phyloP scores from a whole-genome alignment of 2,888 invertebrate species.

The Drosophila rellima region DNA sequence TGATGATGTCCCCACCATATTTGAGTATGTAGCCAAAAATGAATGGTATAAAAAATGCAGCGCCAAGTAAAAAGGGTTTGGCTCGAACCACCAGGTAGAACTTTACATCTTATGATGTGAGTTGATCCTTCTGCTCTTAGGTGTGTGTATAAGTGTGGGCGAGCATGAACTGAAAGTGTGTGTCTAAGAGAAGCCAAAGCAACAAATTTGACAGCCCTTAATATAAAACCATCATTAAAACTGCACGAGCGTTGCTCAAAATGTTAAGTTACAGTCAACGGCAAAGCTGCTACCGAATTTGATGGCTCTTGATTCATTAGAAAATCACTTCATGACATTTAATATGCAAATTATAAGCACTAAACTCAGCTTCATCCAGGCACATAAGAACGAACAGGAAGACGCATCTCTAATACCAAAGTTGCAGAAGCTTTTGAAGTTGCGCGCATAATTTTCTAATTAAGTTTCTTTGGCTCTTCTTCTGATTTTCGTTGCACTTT shows the following conservation, averaged over 20 bases:
- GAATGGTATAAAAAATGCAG: constrained; percentile 55
- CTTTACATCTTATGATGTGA: constrained; percentile 38
- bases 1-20: constrained; percentile 36
- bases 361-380: constrained; percentile 21
- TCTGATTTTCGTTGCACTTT: constrained; percentile 16
- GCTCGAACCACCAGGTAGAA: constrained; percentile 25
- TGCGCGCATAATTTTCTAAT: constrained; percentile 74
- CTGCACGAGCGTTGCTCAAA: constrained; percentile 59
- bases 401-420: constrained; percentile 44
- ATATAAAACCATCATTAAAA: constrained; percentile 75
- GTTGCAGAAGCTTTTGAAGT: constrained; percentile 56
- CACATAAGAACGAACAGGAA: constrained; percentile 9
- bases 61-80: constrained; percentile 11
- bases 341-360: constrained; percentile 74
- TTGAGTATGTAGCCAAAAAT: constrained; percentile 35
- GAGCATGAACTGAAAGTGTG: constrained; percentile 20
- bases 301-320: constrained; percentile 79
- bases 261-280: constrained; percentile 32
- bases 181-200: constrained; percentile 61
- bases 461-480: constrained; percentile 64
- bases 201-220: constrained; percentile 75
- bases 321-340: constrained; percentile 78
- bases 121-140: constrained; percentile 11
- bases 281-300: constrained; percentile 54
- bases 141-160: constrained; percentile 8